Conservation (phyloP, 1,140 invertebrate genomes). For the Drosophila lini region DNA sequence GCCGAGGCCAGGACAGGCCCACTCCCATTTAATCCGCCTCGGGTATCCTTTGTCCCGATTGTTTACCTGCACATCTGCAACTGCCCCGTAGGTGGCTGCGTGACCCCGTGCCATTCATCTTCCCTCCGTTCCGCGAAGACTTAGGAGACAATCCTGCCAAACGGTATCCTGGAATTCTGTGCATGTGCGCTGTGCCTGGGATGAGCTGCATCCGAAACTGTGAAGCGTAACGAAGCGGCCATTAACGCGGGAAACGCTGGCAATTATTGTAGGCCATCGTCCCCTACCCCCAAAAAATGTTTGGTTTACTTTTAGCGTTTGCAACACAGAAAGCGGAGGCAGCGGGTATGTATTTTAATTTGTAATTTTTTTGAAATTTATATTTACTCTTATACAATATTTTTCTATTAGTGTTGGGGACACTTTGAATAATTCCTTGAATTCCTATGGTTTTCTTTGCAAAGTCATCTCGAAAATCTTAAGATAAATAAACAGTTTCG, state of each 20-base stretch:
- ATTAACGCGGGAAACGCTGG: conserved; percentile 42
- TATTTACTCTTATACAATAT: too few relatives aligned
- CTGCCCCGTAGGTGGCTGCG: conserved; percentile 57
- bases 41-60: conserved; percentile 50
- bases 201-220: conserved; percentile 32
- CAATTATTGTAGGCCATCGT: conserved; percentile 54
- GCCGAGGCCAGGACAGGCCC: conserved; percentile 56
- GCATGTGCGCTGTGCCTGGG: conserved; percentile 14
- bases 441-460: background rate
- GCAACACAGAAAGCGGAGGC: conserved; percentile 2
- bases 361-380: background rate
- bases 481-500: too few relatives aligned
- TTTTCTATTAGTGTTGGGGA: background rate
- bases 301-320: background rate
- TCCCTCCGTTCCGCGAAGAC: conserved; percentile 54
- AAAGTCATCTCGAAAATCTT: background rate
- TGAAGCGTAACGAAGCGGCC: conserved; percentile 59
- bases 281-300: conserved; percentile 20
- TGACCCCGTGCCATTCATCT: conserved; percentile 63
- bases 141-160: conserved; percentile 47
- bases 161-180: conserved; percentile 61
- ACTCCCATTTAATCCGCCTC: conserved; percentile 68
- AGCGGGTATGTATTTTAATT: background rate
- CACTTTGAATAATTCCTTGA: too few relatives aligned
- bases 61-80: conserved; percentile 74